Percentiles rank a stretch among this genome's conserved stretches.
Conservation (phyloP, 2,797 vertebrate species). For the Capromys pilorides region DNA sequence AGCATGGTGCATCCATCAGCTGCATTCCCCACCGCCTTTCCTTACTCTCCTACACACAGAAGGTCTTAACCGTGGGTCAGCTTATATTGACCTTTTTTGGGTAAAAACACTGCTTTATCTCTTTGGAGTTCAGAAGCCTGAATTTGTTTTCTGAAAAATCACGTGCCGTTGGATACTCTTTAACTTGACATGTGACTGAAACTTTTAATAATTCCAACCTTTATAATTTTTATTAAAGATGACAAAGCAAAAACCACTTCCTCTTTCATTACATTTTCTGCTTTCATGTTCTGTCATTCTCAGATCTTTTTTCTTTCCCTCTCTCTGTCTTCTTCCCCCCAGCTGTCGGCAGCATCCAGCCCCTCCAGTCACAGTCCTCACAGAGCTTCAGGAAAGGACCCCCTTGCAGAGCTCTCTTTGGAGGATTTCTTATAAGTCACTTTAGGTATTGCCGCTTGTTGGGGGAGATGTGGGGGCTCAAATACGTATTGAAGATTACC, state of each 20-base stretch:
- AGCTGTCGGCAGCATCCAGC: conserved; percentile 99
- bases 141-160: conserved; percentile 81
- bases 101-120: conserved; percentile 54
- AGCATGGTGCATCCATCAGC: background rate
- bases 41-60: background rate
- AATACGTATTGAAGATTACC: conserved; percentile 39
- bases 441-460: conserved; percentile 93
- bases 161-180: conserved; percentile 76
- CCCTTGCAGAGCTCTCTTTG: conserved; percentile 99
- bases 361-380: conserved; percentile 99
- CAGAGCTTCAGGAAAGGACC: conserved; percentile 99
- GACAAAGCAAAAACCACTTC: conserved; percentile 75
- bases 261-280: conserved; percentile 86
- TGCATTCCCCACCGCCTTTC: background rate
- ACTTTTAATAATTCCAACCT: conserved; percentile 78
- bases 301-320: conserved; percentile 91
- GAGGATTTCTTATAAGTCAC: conserved; percentile 99
- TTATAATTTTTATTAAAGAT: conserved; percentile 76
- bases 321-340: conserved; percentile 91
- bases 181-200: conserved; percentile 79
- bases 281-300: conserved; percentile 90
- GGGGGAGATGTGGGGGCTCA: conserved; percentile 82
- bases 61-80: conserved; percentile 59
- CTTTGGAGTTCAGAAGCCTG: conserved; percentile 69
- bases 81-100: conserved; percentile 45